A percentile compares a stretch with the other conserved stretches of the same genome.
phyloP scores from a whole-genome alignment of 2,888 invertebrate species.

The Drosophila affinis region DNA sequence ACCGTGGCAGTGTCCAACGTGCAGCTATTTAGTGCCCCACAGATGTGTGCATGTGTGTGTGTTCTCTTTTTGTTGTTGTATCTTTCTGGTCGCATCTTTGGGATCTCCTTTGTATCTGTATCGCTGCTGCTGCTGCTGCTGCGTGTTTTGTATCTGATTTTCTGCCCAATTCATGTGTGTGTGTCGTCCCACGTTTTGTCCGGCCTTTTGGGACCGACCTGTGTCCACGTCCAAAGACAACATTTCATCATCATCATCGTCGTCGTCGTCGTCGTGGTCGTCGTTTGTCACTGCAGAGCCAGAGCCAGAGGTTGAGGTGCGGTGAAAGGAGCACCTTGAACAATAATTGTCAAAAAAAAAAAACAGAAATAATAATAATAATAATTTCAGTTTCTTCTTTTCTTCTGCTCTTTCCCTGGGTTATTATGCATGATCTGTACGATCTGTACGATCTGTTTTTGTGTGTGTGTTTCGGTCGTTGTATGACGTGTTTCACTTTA shows the following conservation, averaged over 20 bases:
- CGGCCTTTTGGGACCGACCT: conserved; percentile 58
- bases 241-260: conserved; percentile 72
- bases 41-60: not conserved
- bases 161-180: conserved; percentile 9
- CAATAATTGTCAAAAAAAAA: conserved; percentile 74
- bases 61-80: conserved; percentile 24
- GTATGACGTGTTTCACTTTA: conserved; percentile 57
- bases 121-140: conserved; percentile 9
- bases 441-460: not conserved
- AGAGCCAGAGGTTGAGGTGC: conserved; percentile 10
- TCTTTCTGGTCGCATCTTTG: conserved; percentile 52
- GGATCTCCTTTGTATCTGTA: conserved; percentile 49
- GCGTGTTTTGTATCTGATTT: conserved; percentile 32
- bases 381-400: conserved; percentile 30
- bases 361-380: conserved; percentile 15
- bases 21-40: conserved; percentile 50
- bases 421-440: conserved; percentile 57
- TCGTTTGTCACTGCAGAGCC: conserved; percentile 17
- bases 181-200: conserved; percentile 42
- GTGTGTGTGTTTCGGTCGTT: conserved; percentile 19
- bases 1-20: conserved; percentile 56
- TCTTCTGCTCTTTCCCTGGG: conserved; percentile 12
- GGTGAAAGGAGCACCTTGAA: conserved; percentile 66
- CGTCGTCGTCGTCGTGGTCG: conserved; percentile 18
- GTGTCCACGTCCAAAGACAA: conserved; percentile 76